Evolutionary conservation across 2,797 vertebrate genomes (phyloP).

Genomic region (Gymnothorax reevesii): DNA sequence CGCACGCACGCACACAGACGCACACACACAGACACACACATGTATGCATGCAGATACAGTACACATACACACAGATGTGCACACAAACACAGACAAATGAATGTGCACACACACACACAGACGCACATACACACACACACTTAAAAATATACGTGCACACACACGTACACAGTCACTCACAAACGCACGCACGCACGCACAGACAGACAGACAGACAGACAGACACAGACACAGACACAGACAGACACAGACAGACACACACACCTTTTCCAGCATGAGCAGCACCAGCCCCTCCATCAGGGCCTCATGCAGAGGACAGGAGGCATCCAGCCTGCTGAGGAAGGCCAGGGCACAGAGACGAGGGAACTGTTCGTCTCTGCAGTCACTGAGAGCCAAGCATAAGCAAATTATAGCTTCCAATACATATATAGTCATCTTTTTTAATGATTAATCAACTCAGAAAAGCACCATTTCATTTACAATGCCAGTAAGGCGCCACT

Average conservation of each 20-base stretch:
- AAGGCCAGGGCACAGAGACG: conserved; percentile 85
- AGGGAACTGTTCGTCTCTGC: conserved; percentile 85
- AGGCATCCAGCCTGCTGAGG: conserved; percentile 79
- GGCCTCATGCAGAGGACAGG: conserved; percentile 69
- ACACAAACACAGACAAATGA: no score
- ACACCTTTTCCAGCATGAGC: conserved; percentile 85
- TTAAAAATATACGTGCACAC: not conserved
- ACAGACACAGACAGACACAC: not conserved
- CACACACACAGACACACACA: not conserved
- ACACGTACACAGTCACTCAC: no score
- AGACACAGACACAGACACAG: not conserved
- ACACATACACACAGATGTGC: not conserved
- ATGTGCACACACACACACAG: not conserved
- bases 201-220: not conserved
- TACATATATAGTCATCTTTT: no score
- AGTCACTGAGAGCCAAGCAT: conserved; percentile 71
- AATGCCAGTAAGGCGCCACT: no score
- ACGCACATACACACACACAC: not conserved
- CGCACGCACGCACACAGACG: not conserved
- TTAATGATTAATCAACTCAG: no score
- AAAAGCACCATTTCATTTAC: no score
- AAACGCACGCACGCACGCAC: not conserved
- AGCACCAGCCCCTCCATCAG: conserved; percentile 81
- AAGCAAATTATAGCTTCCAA: no score
- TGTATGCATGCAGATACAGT: not conserved